Conservation (phyloP, 2,797 vertebrate genomes). For the Cyprinodon diabolis region DNA sequence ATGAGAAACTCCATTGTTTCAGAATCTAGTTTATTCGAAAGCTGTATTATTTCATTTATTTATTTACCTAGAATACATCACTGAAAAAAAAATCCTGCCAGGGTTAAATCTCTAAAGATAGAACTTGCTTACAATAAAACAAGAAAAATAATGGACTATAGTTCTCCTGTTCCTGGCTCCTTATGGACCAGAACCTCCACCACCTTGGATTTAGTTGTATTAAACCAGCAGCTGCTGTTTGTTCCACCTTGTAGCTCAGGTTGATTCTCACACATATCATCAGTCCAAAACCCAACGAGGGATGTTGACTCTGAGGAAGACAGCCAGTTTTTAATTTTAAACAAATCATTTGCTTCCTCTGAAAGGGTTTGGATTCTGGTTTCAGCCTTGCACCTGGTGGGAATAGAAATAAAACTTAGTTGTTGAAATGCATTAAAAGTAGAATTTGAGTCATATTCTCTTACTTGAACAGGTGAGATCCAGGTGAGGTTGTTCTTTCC, state of each 20-base stretch:
- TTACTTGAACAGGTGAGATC: conserved; percentile 54
- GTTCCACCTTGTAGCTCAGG: not conserved
- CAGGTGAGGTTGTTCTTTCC: not conserved
- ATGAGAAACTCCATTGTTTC: too few relatives aligned
- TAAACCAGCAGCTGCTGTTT: conserved; percentile 15
- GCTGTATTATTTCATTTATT: too few relatives aligned
- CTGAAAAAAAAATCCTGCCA: not conserved
- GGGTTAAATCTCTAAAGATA: not conserved
- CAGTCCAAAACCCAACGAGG: conserved; percentile 18
- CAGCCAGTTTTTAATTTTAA: conserved; percentile 4
- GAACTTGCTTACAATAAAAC: not conserved
- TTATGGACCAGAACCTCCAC: conserved; percentile 68
- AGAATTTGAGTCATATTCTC: not conserved
- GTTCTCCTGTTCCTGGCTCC: conserved; percentile 11
- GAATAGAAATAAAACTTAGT: not conserved
- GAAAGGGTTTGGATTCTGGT: conserved; percentile 10
- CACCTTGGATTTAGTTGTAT: conserved; percentile 42
- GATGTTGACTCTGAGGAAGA: conserved; percentile 13
- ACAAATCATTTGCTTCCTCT: not conserved
- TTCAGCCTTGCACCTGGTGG: conserved; percentile 50
- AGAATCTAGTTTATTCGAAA: too few relatives aligned
- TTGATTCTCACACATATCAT: conserved; percentile 30
- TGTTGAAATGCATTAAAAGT: not conserved
- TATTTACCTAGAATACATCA: not conserved
- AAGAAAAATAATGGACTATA: not conserved